phyloP scores from a whole-genome alignment of 92 coral and sea anemone genomes.

The Blastomussa wellsi region DNA sequence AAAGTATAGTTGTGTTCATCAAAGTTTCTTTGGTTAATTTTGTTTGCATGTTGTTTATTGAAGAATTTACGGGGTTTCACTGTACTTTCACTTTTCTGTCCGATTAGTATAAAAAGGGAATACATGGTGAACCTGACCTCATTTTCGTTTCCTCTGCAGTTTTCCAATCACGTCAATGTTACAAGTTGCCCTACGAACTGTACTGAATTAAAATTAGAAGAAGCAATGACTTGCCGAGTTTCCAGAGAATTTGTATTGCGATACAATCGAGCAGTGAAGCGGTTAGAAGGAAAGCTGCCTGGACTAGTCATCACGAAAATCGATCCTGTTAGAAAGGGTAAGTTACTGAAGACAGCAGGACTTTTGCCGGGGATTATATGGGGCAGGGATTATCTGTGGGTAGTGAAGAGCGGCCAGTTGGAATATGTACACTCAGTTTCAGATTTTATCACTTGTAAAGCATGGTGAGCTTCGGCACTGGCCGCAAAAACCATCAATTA shows the following conservation, averaged over 20 bases:
- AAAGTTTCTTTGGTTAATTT: too few species aligned
- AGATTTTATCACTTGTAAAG: too few species aligned
- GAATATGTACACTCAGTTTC: neutral
- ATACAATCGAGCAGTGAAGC: constrained; percentile 10
- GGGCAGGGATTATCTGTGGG: neutral
- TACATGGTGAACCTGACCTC: neutral
- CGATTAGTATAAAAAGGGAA: too few species aligned
- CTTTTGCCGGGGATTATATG: too few species aligned
- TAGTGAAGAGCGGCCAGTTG: neutral
- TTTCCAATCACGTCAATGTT: constrained; percentile 17
- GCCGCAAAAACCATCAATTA: too few species aligned
- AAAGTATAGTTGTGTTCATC: too few species aligned
- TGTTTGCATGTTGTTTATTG: too few species aligned
- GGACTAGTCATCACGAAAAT: neutral
- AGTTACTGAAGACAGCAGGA: neutral
- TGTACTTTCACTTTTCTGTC: too few species aligned
- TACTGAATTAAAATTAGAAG: neutral
- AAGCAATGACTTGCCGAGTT: constrained; percentile 25
- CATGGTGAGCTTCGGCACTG: too few species aligned
- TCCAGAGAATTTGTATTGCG: neutral
- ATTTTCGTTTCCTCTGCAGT: constrained; percentile 9
- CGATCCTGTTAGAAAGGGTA: constrained; percentile 7
- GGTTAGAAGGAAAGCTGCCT: neutral
- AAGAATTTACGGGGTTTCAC: too few species aligned
- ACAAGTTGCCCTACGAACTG: neutral